Conservation (phyloP, 2,113 vertebrate genomes). For the Hyperoodon ampullatus region DNA sequence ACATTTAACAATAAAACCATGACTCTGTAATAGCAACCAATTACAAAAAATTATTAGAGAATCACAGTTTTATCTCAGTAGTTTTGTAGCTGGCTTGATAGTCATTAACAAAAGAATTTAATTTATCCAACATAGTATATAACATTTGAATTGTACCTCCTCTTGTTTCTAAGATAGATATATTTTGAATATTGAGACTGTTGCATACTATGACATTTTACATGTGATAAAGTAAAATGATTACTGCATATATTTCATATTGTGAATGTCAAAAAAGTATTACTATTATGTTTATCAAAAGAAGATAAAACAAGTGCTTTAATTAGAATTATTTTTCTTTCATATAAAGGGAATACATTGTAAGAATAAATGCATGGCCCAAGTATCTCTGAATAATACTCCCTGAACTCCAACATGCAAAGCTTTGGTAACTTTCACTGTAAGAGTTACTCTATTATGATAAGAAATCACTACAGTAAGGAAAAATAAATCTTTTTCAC, state of each 20-base stretch:
- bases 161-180: constrained; percentile 8
- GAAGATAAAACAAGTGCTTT: constrained; percentile 25
- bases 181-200: not conserved
- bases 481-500: constrained; percentile 13
- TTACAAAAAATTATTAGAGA: constrained; percentile 29
- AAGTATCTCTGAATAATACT: constrained; percentile 22
- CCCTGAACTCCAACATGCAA: not conserved
- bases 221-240: constrained; percentile 12
- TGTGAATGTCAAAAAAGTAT: not conserved
- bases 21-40: constrained; percentile 27
- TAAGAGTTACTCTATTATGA: not conserved
- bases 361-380: constrained; percentile 3
- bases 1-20: constrained; percentile 49
- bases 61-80: constrained; percentile 41
- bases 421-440: constrained; percentile 11
- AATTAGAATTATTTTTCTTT: constrained; percentile 45
- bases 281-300: not conserved
- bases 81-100: constrained; percentile 49
- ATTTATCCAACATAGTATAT: not conserved
- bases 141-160: not conserved
- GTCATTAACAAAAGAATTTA: constrained; percentile 27
- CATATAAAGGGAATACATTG: not conserved
- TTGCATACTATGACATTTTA: not conserved
- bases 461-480: constrained; percentile 13
- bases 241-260: not conserved